Evolutionary conservation across 2,888 invertebrate genomes (phyloP).

Genomic region (Acrobasis repandana): DNA sequence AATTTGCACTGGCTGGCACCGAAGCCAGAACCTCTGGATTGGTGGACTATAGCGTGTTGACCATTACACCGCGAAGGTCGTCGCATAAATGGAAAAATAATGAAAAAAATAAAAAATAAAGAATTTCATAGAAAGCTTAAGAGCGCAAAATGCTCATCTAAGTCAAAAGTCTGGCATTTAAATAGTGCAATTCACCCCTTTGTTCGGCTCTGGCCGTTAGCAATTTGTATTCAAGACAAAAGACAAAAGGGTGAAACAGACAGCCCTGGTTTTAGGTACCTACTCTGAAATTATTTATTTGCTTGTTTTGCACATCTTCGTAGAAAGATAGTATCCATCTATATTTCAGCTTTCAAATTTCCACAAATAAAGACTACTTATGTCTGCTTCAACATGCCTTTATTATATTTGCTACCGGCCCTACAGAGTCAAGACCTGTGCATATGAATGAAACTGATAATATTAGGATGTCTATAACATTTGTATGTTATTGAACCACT

Average conservation of each 20-base stretch:
- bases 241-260: not conserved
- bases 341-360: not conserved
- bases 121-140: not conserved
- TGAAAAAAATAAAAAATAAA: not conserved
- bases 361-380: too few relatives aligned
- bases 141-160: not conserved
- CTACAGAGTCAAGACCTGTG: too few relatives aligned
- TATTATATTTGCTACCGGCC: too few relatives aligned
- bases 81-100: not conserved
- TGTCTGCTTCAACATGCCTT: too few relatives aligned
- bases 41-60: too few relatives aligned
- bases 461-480: too few relatives aligned
- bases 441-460: too few relatives aligned
- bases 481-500: too few relatives aligned
- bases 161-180: conserved; percentile 9
- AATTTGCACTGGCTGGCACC: too few relatives aligned
- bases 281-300: conserved; percentile 1
- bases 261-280: not conserved
- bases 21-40: too few relatives aligned
- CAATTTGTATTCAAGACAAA: conserved; percentile 22
- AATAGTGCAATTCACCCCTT: conserved; percentile 14
- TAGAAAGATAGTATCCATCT: not conserved
- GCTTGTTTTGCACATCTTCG: not conserved
- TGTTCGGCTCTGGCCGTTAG: conserved; percentile 1
- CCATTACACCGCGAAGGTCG: too few relatives aligned